Percentiles rank a stretch among this genome's conserved stretches.
Conservation (phyloP, 1,140 invertebrate genomes). For the Philopotamus ludificatus region DNA sequence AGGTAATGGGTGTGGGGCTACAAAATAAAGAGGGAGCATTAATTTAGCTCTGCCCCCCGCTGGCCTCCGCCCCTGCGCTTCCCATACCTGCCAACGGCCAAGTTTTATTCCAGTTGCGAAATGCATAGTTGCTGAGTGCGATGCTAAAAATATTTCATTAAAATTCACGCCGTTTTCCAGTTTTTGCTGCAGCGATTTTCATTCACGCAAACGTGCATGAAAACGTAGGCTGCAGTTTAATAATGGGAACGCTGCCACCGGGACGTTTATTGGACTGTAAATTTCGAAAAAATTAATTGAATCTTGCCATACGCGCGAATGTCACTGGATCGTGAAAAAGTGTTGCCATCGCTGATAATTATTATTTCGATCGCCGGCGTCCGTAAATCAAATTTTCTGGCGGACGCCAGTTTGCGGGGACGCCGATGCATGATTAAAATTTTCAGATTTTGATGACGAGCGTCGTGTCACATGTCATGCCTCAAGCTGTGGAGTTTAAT, state of each 20-base stretch:
- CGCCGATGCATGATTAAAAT: too few relatives aligned
- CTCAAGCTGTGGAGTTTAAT: too few relatives aligned
- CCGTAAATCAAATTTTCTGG: conserved; percentile 19
- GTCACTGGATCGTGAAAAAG: conserved; percentile 22
- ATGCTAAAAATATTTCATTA: conserved; percentile 22
- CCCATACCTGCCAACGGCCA: too few relatives aligned
- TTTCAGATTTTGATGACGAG: too few relatives aligned
- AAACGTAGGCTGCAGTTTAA: conserved; percentile 22
- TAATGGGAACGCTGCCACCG: conserved; percentile 25
- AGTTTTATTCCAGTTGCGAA: conserved; percentile 1
- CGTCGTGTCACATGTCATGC: too few relatives aligned
- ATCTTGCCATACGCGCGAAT: conserved; percentile 31
- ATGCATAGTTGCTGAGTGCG: conserved; percentile 17
- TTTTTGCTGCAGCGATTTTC: conserved; percentile 24
- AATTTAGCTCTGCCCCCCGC: conserved; percentile 12
- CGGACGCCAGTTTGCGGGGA: too few relatives aligned
- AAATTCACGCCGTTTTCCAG: conserved; percentile 21
- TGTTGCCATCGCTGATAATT: conserved; percentile 16
- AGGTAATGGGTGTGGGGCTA: too few relatives aligned
- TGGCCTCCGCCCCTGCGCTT: too few relatives aligned
- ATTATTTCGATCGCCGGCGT: conserved; percentile 13
- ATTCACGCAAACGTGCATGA: conserved; percentile 28
- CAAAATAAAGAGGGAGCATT: conserved; percentile 2
- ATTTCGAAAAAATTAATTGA: conserved; percentile 38
- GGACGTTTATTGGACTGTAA: conserved; percentile 39